Conservation (phyloP, 1,140 invertebrate species). For the Mylabris phalerata region DNA sequence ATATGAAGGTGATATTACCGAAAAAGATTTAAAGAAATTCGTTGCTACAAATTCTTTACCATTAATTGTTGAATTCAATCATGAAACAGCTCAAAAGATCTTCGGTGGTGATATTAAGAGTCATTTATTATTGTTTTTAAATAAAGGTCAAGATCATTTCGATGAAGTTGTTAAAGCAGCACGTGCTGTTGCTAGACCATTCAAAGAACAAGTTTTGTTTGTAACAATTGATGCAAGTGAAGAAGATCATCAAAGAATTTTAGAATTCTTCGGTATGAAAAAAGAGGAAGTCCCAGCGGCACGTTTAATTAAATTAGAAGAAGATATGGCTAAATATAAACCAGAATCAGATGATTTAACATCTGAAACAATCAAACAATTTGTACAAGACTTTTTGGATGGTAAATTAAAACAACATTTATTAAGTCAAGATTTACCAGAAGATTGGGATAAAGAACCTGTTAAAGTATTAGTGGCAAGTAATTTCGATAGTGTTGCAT, state of each 20-base stretch:
- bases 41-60: slow-evolving; percentile 81
- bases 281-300: slow-evolving; percentile 86
- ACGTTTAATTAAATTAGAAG: slow-evolving; percentile 88
- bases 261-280: slow-evolving; percentile 99
- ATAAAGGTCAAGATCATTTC: slow-evolving; percentile 78
- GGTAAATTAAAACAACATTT: slow-evolving; percentile 93
- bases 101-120: slow-evolving; percentile 97
- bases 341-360: slow-evolving; percentile 73
- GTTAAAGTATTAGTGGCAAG: slow-evolving; percentile 91
- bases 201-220: slow-evolving; percentile 88
- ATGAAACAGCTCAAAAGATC: slow-evolving; percentile 94
- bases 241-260: slow-evolving; percentile 91
- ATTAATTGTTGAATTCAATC: slow-evolving; percentile 94
- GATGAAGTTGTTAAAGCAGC: slow-evolving; percentile 66
- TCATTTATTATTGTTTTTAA: slow-evolving; percentile 92
- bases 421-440: slow-evolving; percentile 87
- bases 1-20: slow-evolving; percentile 66
- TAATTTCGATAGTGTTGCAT: slow-evolving; percentile 93
- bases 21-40: slow-evolving; percentile 74
- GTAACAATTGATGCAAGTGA: slow-evolving; percentile 94
- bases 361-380: slow-evolving; percentile 70
- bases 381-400: slow-evolving; percentile 81
- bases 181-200: slow-evolving; percentile 76
- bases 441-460: slow-evolving; percentile 94
- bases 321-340: slow-evolving; percentile 99